Conservation (phyloP, 1,140 invertebrate genomes). For the Thereuonema tuberculata region DNA sequence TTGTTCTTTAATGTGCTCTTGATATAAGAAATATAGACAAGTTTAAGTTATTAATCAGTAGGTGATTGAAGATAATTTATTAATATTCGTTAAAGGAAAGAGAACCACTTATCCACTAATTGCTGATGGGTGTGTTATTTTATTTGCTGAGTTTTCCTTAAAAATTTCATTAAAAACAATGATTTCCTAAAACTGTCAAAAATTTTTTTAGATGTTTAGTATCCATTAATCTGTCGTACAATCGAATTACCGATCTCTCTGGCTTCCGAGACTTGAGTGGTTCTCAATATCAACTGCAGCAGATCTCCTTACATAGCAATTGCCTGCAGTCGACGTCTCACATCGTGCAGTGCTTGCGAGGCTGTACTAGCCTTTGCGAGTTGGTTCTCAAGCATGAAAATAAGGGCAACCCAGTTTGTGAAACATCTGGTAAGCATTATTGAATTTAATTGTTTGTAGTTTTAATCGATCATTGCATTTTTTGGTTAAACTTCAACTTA, state of each 20-base stretch:
- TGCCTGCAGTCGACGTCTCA: constrained; percentile 2
- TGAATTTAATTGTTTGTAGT: neutral
- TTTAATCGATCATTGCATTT: too few species aligned
- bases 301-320: constrained; percentile 1
- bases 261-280: constrained; percentile 1
- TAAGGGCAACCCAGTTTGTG: constrained; percentile 1
- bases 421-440: neutral
- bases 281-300: constrained; percentile 3
- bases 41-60: too few species aligned
- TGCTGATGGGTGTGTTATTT: too few species aligned
- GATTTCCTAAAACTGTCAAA: neutral
- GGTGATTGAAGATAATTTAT: too few species aligned
- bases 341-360: neutral
- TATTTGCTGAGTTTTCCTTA: too few species aligned
- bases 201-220: constrained; percentile 5
- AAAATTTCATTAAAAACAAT: neutral
- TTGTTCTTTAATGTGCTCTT: too few species aligned
- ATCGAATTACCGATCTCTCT: neutral
- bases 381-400: neutral
- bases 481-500: too few species aligned
- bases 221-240: constrained; percentile 2
- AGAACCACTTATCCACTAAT: too few species aligned
- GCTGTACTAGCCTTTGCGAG: neutral
- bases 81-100: too few species aligned
- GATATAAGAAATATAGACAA: too few species aligned